A percentile compares a stretch with the other conserved stretches of the same genome.
phyloP scores from a whole-genome alignment of 2,888 invertebrate genomes.

The Sericinus montela region DNA sequence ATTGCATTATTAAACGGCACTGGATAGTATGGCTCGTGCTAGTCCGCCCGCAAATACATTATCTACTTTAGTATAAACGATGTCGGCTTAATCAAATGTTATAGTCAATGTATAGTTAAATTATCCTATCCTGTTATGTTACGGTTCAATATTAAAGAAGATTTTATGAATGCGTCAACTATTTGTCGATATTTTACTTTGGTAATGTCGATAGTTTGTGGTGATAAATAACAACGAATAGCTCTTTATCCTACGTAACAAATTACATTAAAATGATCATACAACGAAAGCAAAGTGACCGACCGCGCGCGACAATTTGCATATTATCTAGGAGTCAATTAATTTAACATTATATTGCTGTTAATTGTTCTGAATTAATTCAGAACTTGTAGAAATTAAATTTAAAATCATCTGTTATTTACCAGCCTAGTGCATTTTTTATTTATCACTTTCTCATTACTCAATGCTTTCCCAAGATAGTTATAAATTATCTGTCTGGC shows the following conservation, averaged over 20 bases:
- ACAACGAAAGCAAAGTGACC: conserved; percentile 36
- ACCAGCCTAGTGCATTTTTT: no score
- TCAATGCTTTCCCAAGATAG: no score
- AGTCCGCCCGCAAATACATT: no score
- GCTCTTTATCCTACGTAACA: neutral
- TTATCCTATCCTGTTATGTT: no score
- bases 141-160: conserved; percentile 14
- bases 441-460: no score
- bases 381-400: conserved; percentile 33
- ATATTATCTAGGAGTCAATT: conserved; percentile 62
- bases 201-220: neutral
- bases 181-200: neutral
- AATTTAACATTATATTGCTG: conserved; percentile 60
- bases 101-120: no score
- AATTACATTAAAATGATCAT: conserved; percentile 3
- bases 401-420: conserved; percentile 14
- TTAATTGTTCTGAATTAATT: conserved; percentile 49
- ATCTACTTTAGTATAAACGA: no score
- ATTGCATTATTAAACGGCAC: no score
- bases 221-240: neutral
- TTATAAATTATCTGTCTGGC: no score
- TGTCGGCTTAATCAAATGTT: no score
- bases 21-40: no score
- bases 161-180: neutral
- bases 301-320: conserved; percentile 41